These are phyloP conservation scores for Gambusia holbrooki DNA, from an alignment of 2,113 vertebrate species.

Conservation along the genomic window DNA sequence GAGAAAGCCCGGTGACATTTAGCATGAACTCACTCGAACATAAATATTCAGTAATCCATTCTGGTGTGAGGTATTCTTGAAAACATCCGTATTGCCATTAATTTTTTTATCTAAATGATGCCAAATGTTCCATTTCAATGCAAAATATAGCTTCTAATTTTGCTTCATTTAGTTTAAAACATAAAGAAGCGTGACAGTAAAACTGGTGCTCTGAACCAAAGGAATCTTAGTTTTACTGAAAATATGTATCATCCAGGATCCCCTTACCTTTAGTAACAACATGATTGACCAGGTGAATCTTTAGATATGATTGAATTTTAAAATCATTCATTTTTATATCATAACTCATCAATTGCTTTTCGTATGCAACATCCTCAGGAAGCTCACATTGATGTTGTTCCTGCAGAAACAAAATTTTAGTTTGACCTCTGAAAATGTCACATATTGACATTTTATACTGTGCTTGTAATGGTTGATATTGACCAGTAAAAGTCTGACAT, in stretches of 20 bases:
- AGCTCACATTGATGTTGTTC: neutral
- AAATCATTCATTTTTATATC: constrained; percentile 39
- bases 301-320: constrained; percentile 23
- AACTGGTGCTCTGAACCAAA: neutral
- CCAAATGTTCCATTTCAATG: no score
- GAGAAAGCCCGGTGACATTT: no score
- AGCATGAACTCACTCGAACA: no score
- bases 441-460: constrained; percentile 58
- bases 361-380: constrained; percentile 14
- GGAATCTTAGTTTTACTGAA: neutral
- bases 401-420: constrained; percentile 30
- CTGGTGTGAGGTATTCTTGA: no score
- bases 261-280: neutral
- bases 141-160: no score
- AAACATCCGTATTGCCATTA: no score
- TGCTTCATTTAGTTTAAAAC: no score
- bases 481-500: constrained; percentile 35
- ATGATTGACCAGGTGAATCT: constrained; percentile 5
- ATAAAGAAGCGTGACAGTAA: no score
- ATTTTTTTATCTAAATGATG: no score
- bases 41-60: no score
- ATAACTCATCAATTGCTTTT: constrained; percentile 17
- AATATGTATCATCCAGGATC: neutral
- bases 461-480: constrained; percentile 55
- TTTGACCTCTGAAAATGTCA: constrained; percentile 61